These are phyloP conservation scores for Limanda limanda DNA, from an alignment of 2,113 vertebrate genomes.

Conservation along the genomic window DNA sequence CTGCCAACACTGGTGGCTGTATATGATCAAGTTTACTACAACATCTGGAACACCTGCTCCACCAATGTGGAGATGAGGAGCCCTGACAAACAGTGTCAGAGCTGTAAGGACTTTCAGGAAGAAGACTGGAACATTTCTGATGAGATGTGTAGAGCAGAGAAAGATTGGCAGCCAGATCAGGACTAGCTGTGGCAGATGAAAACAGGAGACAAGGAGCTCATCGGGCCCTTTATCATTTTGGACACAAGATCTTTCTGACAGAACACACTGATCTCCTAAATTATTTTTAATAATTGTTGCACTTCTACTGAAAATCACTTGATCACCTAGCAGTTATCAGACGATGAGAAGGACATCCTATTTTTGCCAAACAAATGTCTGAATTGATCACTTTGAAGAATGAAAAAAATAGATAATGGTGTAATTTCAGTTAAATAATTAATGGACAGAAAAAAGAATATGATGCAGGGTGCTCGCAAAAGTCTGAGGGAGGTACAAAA, in stretches of 20 bases:
- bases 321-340: not conserved
- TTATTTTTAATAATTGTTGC: not conserved
- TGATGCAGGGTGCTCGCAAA: not conserved
- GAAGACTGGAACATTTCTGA: not conserved
- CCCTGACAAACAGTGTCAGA: not conserved
- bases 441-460: not conserved
- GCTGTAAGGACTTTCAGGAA: not conserved
- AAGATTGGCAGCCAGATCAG: not conserved
- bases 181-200: not conserved
- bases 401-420: not conserved
- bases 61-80: not conserved
- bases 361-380: not conserved
- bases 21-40: not conserved
- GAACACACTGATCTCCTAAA: not conserved
- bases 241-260: not conserved
- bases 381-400: not conserved
- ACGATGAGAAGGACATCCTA: not conserved
- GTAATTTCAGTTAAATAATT: not conserved
- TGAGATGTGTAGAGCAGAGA: not conserved
- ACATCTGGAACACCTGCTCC: not conserved
- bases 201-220: not conserved
- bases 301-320: not conserved
- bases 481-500: not conserved
- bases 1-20: not conserved
- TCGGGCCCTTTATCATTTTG: not conserved